Percentiles rank a stretch among this genome's conserved stretches.
phyloP scores from a whole-genome alignment of 2,797 vertebrate species.

The Percopsis omiscomaycus region DNA sequence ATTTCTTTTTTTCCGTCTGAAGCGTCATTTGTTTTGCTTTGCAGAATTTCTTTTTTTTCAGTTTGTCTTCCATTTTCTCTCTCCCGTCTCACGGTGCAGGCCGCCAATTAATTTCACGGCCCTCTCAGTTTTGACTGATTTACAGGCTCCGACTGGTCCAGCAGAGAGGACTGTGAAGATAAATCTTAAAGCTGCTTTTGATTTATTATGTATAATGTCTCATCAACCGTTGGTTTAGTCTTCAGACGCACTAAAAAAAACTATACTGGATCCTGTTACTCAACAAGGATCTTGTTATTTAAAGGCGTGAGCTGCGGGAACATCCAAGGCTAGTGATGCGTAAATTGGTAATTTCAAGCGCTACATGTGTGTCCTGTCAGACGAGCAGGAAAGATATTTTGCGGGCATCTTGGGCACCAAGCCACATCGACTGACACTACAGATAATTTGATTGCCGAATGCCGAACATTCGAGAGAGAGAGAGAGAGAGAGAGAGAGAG shows the following conservation, averaged over 20 bases:
- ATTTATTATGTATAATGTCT: constrained; percentile 78
- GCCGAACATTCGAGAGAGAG: constrained; percentile 53
- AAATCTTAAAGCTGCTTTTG: constrained; percentile 71
- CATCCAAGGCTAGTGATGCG: neutral
- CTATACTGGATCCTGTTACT: constrained; percentile 46
- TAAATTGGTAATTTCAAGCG: too few relatives aligned
- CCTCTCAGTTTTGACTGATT: constrained; percentile 70
- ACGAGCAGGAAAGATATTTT: constrained; percentile 53
- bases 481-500: constrained; percentile 27
- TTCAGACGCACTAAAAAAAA: constrained; percentile 65
- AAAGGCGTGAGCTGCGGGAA: constrained; percentile 36
- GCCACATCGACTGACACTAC: constrained; percentile 67
- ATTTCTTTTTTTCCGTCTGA: constrained; percentile 26
- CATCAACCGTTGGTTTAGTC: constrained; percentile 71
- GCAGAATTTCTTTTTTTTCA: constrained; percentile 55
- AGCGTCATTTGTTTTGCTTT: constrained; percentile 72
- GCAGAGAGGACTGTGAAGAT: constrained; percentile 60
- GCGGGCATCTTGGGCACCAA: constrained; percentile 59
- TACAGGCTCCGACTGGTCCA: constrained; percentile 66
- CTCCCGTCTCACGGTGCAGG: constrained; percentile 39
- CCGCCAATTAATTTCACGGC: constrained; percentile 72
- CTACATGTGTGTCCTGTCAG: constrained; percentile 39
- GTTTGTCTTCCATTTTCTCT: constrained; percentile 59
- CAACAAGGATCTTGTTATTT: constrained; percentile 63
- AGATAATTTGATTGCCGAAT: constrained; percentile 66